A percentile compares a stretch with the other conserved stretches of the same genome.
These are phyloP conservation scores for Halichoerus grypus DNA, from an alignment of 2,113 vertebrate species.

Conservation along the genomic window DNA sequence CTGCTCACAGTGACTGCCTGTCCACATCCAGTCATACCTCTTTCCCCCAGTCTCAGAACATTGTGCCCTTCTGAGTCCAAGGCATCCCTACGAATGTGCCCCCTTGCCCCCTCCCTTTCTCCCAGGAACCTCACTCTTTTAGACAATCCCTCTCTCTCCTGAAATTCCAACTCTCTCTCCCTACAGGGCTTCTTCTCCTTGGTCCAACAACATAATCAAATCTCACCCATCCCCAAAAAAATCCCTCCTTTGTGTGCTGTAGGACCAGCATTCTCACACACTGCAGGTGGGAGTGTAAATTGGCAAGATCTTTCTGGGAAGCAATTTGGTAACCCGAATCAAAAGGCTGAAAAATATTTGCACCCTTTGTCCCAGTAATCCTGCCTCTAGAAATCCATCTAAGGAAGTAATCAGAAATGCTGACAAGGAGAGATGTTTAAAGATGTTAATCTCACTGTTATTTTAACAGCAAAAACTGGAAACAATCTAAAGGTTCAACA, in stretches of 20 bases:
- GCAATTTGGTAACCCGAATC: slow-evolving; percentile 69
- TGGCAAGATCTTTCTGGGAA: slow-evolving; percentile 73
- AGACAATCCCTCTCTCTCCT: neutral
- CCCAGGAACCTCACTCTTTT: neutral
- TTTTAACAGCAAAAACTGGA: slow-evolving; percentile 68
- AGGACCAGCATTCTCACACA: neutral
- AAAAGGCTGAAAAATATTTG: slow-evolving; percentile 76
- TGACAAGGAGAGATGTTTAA: slow-evolving; percentile 55
- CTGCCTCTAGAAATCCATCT: slow-evolving; percentile 61
- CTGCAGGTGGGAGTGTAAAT: slow-evolving; percentile 64
- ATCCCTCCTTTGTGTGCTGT: slow-evolving; percentile 28
- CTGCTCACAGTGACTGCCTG: neutral
- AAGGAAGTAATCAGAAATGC: slow-evolving; percentile 70
- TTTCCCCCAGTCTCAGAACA: neutral
- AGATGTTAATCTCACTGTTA: slow-evolving; percentile 68
- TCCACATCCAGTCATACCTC: neutral
- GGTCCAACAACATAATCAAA: neutral
- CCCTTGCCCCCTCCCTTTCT: neutral
- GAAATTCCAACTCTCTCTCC: neutral
- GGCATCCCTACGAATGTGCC: neutral
- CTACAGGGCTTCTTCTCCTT: neutral
- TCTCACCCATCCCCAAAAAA: slow-evolving; percentile 21
- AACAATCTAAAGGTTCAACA: slow-evolving; percentile 33
- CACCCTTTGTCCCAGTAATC: slow-evolving; percentile 76
- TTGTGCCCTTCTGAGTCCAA: neutral